A percentile compares a stretch with the other conserved stretches of the same genome.
phyloP scores from a whole-genome alignment of 2,113 vertebrate species.

The Petroica traversi region DNA sequence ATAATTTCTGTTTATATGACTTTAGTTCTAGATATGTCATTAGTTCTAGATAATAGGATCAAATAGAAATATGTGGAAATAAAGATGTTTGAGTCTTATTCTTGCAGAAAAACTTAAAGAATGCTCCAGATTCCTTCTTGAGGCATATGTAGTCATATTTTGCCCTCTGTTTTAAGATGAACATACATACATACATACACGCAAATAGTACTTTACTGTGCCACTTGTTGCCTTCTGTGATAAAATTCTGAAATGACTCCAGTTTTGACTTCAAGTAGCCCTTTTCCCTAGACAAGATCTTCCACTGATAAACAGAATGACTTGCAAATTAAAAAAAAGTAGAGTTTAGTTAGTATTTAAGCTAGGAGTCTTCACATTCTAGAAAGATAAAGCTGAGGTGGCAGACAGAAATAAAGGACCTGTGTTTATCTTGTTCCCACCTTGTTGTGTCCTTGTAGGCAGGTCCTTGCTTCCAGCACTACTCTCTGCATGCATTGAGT shows the following conservation, averaged over 20 bases:
- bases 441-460: neutral
- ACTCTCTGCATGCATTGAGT: neutral
- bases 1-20: neutral
- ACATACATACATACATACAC: fast-evolving
- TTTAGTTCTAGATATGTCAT: neutral
- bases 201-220: neutral
- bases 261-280: neutral
- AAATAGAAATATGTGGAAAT: neutral
- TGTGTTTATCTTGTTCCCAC: neutral
- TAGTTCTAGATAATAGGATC: neutral
- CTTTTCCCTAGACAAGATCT: neutral
- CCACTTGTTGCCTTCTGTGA: neutral
- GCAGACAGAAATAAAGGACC: neutral
- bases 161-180: neutral
- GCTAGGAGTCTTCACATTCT: neutral
- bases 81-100: neutral
- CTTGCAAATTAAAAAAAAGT: neutral
- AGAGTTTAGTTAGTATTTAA: neutral
- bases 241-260: neutral
- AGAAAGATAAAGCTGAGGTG: neutral
- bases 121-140: neutral
- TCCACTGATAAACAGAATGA: neutral
- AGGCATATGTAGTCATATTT: neutral
- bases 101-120: neutral
- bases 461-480: neutral